Evolutionary conservation across 2,113 vertebrate genomes (phyloP).

Genomic region (Noctilio leporinus): DNA sequence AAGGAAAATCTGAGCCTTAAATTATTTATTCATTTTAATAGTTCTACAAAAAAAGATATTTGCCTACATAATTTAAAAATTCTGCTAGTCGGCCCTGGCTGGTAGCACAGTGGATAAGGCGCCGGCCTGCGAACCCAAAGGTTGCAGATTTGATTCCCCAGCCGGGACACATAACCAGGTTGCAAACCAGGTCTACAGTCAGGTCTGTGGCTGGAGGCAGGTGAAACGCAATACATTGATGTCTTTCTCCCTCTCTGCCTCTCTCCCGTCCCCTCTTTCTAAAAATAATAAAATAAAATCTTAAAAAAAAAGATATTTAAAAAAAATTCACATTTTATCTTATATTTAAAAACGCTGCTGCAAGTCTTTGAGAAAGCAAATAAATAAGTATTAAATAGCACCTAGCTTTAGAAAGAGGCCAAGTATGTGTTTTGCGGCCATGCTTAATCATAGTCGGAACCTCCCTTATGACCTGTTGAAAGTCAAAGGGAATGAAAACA

Average conservation of each 20-base stretch:
- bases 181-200: too few relatives aligned
- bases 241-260: too few relatives aligned
- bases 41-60: not conserved
- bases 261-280: too few relatives aligned
- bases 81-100: too few relatives aligned
- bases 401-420: not conserved
- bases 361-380: not conserved
- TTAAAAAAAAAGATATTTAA: not conserved
- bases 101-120: too few relatives aligned
- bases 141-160: too few relatives aligned
- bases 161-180: too few relatives aligned
- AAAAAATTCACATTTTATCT: not conserved
- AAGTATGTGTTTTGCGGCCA: not conserved
- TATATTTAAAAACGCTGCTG: not conserved
- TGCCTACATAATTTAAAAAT: not conserved
- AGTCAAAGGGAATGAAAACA: not conserved
- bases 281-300: too few relatives aligned
- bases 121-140: too few relatives aligned
- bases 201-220: too few relatives aligned
- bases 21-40: not conserved
- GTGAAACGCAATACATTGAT: too few relatives aligned
- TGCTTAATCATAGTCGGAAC: not conserved
- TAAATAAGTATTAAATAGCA: not conserved
- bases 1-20: not conserved
- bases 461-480: not conserved